Evolutionary conservation across 2,113 vertebrate genomes (phyloP).

Genomic region (Osmerus mordax): DNA sequence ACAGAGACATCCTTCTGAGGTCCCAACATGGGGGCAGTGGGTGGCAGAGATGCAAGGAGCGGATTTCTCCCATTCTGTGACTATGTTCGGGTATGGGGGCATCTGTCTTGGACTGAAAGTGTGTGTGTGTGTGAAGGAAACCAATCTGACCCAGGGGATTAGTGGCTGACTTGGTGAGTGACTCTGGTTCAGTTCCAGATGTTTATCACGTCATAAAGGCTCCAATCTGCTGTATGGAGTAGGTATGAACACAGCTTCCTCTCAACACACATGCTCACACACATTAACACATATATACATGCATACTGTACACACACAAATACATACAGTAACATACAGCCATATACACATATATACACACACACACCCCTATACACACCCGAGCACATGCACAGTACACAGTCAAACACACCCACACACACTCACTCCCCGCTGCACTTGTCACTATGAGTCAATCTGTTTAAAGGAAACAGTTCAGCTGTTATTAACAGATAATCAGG

Average conservation of each 20-base stretch:
- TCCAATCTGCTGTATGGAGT: conserved; percentile 30
- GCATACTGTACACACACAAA: neutral
- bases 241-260: conserved; percentile 49
- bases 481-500: no score
- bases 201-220: conserved; percentile 63
- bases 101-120: conserved; percentile 14
- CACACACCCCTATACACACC: neutral
- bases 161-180: conserved; percentile 53
- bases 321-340: neutral
- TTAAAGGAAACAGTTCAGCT: no score
- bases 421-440: no score
- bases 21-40: conserved; percentile 10
- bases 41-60: neutral
- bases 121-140: conserved; percentile 45
- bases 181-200: conserved; percentile 60
- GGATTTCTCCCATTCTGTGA: neutral
- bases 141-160: conserved; percentile 56
- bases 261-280: conserved; percentile 34
- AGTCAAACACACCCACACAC: neutral
- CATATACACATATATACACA: neutral
- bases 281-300: conserved; percentile 5
- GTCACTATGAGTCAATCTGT: no score
- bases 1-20: conserved; percentile 5
- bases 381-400: neutral
- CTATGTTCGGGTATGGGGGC: neutral